Conservation (phyloP, 2,113 vertebrate genomes). For the Mastomys natalensis region DNA sequence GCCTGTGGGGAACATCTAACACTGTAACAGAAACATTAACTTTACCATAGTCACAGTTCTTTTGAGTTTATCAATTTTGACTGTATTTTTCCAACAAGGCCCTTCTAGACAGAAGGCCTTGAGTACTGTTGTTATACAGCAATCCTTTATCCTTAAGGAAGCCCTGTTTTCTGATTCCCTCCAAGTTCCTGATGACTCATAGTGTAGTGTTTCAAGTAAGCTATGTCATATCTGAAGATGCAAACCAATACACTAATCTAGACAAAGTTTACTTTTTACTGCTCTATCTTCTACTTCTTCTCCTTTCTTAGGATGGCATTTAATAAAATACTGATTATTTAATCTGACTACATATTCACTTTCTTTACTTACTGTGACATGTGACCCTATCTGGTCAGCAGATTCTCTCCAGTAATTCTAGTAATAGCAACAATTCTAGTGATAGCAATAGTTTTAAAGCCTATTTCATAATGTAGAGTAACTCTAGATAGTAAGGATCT, state of each 20-base stretch:
- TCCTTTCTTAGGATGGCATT: neutral
- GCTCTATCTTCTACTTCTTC: neutral
- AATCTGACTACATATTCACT: neutral
- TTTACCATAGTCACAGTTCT: neutral
- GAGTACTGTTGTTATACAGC: neutral
- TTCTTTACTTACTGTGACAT: neutral
- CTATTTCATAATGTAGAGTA: neutral
- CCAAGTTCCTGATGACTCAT: neutral
- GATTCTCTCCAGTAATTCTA: conserved; percentile 34
- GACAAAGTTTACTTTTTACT: neutral
- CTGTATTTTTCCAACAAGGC: neutral
- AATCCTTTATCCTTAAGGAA: neutral
- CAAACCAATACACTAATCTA: neutral
- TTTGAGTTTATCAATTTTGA: neutral
- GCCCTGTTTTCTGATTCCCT: neutral
- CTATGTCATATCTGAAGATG: neutral
- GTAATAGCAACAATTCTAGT: neutral
- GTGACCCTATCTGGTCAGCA: neutral
- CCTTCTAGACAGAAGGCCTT: neutral
- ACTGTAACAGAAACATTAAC: neutral
- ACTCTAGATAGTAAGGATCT: neutral
- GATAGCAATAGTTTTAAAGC: neutral
- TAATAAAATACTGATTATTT: neutral
- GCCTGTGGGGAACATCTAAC: neutral
- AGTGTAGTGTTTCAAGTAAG: neutral